Evolutionary conservation across 2,888 invertebrate species (phyloP).

Genomic region (Torymus auratus): DNA sequence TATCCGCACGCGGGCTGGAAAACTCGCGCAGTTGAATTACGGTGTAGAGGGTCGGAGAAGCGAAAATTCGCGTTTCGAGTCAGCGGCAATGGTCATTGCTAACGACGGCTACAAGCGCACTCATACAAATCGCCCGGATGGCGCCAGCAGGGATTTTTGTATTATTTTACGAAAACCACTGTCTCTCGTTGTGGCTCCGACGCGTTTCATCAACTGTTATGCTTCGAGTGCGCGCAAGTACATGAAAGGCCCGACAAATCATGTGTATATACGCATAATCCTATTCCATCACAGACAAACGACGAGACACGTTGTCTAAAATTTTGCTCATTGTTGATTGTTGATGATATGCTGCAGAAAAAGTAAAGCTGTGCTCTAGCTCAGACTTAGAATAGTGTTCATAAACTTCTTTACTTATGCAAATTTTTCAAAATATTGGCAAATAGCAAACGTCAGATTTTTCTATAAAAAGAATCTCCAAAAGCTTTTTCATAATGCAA

Average conservation of each 20-base stretch:
- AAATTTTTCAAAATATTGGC: too few relatives aligned
- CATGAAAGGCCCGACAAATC: not conserved
- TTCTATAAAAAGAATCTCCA: too few relatives aligned
- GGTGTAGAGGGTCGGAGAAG: conserved; percentile 33
- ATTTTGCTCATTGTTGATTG: conserved; percentile 11
- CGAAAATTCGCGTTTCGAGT: conserved; percentile 62
- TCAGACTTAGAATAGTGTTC: not conserved
- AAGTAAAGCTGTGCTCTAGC: not conserved
- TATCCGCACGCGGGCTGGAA: not conserved
- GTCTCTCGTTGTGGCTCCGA: conserved; percentile 51
- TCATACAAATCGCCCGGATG: conserved; percentile 44
- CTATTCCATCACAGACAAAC: conserved; percentile 17
- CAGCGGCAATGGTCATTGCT: conserved; percentile 60
- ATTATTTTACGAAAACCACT: conserved; percentile 45
- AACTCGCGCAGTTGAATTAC: conserved; percentile 40
- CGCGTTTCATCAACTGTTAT: conserved; percentile 56
- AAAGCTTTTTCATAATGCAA: too few relatives aligned
- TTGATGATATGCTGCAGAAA: not conserved
- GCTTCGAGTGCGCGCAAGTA: conserved; percentile 20
- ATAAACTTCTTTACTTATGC: not conserved
- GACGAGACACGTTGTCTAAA: conserved; percentile 27
- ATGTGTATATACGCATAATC: conserved; percentile 23
- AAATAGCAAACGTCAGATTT: too few relatives aligned
- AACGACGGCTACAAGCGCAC: conserved; percentile 36
- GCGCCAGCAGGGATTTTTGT: conserved; percentile 41